phyloP scores from a whole-genome alignment of 2,113 vertebrate genomes.

The Greenwoodochromis staneri region DNA sequence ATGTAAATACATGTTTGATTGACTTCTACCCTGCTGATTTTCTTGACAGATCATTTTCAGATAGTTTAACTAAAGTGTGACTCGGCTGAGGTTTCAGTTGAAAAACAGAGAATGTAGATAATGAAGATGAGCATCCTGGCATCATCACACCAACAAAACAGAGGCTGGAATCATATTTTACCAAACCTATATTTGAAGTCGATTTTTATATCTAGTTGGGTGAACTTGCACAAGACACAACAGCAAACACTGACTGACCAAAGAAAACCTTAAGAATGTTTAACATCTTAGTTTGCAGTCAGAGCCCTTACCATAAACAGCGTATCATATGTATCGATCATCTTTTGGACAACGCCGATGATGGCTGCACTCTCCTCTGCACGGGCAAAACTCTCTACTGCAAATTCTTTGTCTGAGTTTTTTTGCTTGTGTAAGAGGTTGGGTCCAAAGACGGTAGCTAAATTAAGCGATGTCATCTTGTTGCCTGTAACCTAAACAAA shows the following conservation, averaged over 20 bases:
- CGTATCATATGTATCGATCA: conserved; percentile 83
- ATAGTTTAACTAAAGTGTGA: not conserved
- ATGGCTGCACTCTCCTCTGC: conserved; percentile 91
- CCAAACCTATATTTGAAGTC: not conserved
- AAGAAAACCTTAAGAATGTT: not conserved
- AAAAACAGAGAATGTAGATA: not conserved
- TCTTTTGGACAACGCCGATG: conserved; percentile 87
- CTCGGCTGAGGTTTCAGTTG: not conserved
- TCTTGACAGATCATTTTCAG: not conserved
- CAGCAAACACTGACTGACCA: not conserved
- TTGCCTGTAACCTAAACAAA: conserved; percentile 84
- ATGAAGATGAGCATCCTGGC: not conserved
- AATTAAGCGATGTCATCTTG: conserved; percentile 95
- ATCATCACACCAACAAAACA: not conserved
- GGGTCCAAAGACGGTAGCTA: conserved; percentile 96
- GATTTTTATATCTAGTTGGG: conserved; percentile 33
- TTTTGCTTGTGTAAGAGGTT: conserved; percentile 95
- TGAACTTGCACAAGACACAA: not conserved
- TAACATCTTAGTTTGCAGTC: not conserved
- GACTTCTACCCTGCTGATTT: not conserved
- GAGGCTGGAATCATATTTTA: not conserved
- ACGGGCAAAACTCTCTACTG: conserved; percentile 87
- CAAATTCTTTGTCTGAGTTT: conserved; percentile 93
- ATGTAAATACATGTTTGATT: not conserved
- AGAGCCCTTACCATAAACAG: conserved; percentile 84